phyloP scores from a whole-genome alignment of 2,888 invertebrate species.

The Sphaerolaimus hirsutus region DNA sequence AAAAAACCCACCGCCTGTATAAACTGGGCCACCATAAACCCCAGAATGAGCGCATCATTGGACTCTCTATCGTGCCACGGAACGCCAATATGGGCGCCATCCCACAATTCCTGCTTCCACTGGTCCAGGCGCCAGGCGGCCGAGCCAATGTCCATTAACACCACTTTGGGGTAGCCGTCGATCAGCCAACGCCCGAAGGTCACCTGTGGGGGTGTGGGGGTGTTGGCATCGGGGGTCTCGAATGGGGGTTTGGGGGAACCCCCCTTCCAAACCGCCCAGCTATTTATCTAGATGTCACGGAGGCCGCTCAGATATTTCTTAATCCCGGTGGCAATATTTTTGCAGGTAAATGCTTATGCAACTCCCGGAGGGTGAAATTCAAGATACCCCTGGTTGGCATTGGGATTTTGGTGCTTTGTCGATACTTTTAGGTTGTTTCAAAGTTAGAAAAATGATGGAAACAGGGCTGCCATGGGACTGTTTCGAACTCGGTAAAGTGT shows the following conservation, averaged over 20 bases:
- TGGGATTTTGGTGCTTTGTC: no score
- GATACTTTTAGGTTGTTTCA: no score
- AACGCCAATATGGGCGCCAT: conserved; percentile 59
- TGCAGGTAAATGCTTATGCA: no score
- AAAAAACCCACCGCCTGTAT: conserved; percentile 45
- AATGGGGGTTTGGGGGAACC: background rate
- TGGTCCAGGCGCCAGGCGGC: conserved; percentile 83
- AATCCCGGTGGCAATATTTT: background rate
- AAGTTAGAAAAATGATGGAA: no score
- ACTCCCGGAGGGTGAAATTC: no score
- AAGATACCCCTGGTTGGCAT: no score
- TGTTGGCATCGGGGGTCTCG: no score
- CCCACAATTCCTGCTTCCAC: conserved; percentile 81
- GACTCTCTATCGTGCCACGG: conserved; percentile 81
- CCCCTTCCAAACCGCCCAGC: no score
- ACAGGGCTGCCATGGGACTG: no score
- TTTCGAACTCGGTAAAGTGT: no score
- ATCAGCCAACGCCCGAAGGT: conserved; percentile 95
- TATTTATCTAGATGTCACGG: background rate
- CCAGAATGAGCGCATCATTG: conserved; percentile 84
- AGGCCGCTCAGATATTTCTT: background rate
- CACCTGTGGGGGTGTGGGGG: no score
- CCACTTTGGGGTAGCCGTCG: conserved; percentile 93
- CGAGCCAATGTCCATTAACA: conserved; percentile 86
- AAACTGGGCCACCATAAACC: conserved; percentile 78